Evolutionary conservation across 2,797 vertebrate genomes (phyloP), one percentile per base, ranked within the genome.

Genomic region (Brachyrhaphis roseni): DNA sequence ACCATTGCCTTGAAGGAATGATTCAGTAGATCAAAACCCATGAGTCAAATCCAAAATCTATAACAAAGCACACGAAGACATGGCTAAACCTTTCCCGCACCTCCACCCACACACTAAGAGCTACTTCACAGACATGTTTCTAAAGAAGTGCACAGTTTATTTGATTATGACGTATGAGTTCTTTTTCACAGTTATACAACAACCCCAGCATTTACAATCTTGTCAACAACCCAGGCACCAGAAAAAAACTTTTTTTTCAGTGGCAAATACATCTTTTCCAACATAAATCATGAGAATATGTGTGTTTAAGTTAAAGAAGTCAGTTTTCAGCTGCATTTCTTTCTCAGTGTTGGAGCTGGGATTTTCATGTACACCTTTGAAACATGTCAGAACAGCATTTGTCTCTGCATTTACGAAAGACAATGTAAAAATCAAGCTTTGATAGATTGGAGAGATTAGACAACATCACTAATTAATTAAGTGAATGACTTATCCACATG

Each of bases 91-190:
- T 77, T 73, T 83, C 72, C 76, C 8, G 28, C 79, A 78, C 83
- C 82, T 88, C 84, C 82, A 49, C 85, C 90, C 84, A 90, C 82
- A 23, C 72, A 77, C 73, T 49, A 23, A n/a, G 3, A 84, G 55
- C 76, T 59, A 66, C 77, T 75, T 81, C 78, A 86, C 77, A 90
- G 62, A 49, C 6, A 59, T 74, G 2, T 23, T 74, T 57, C 64
- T 66, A 78, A 74, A 82, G 51, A 75, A 82, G 23, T 73, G 59
- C 72, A 64, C 79, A 72, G 72, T 73, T 77, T 80, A 18, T 88
- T 81, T 78, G 45, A 71, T 76, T 59, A 57, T 49, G 74, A 85
- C 79, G 76, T 78, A 31, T 74, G 46, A 66, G 79, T 45, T 78
- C 34, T 77, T 39, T 84, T 84, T 72, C 41, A 20, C n/a, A 75